These are phyloP conservation scores for Apeira syringaria DNA, from an alignment of 2,888 invertebrate species.

Conservation along the genomic window DNA sequence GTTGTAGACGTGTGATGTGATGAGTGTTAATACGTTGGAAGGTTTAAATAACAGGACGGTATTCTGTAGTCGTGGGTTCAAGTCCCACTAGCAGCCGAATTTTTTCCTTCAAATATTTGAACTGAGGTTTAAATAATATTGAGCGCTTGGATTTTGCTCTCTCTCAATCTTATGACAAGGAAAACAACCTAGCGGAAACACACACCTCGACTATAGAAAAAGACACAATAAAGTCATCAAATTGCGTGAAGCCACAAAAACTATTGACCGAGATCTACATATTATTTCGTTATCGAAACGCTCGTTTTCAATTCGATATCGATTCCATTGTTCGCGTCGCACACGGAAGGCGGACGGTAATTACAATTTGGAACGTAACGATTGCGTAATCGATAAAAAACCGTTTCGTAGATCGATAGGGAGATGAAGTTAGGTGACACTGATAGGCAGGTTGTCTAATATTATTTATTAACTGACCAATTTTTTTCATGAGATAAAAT, in stretches of 20 bases:
- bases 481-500: no score
- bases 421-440: slow-evolving; percentile 35
- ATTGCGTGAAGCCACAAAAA: slow-evolving; percentile 67
- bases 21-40: no score
- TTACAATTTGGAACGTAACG: slow-evolving; percentile 70
- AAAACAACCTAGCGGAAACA: background rate
- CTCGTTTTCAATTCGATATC: slow-evolving; percentile 67
- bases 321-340: slow-evolving; percentile 71
- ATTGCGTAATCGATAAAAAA: slow-evolving; percentile 66
- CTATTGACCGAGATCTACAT: slow-evolving; percentile 70
- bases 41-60: no score
- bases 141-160: no score
- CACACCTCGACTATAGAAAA: slow-evolving; percentile 4
- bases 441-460: background rate
- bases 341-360: slow-evolving; percentile 73
- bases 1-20: no score
- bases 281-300: slow-evolving; percentile 49
- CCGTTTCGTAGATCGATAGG: slow-evolving; percentile 43
- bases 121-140: no score
- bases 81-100: no score
- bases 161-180: background rate
- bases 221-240: slow-evolving; percentile 46
- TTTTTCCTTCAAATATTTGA: no score
- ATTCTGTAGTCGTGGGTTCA: no score
- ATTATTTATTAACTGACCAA: no score